Evolutionary conservation across 2,888 invertebrate species (phyloP), one percentile per base, ranked within the genome.

Genomic region (Trimorus sp.): DNA sequence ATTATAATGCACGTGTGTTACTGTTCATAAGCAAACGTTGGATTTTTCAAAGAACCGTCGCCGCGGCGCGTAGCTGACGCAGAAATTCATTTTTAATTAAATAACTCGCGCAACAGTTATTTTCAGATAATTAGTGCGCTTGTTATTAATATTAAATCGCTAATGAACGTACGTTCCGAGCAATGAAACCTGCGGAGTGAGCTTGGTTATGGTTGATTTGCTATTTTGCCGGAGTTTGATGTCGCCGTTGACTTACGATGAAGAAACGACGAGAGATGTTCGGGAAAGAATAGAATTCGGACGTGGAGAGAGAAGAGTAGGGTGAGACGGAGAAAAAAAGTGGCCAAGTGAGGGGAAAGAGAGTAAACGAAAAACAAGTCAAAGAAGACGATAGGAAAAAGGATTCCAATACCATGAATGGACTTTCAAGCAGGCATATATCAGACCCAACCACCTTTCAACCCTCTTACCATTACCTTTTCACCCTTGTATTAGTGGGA

Each of bases 341-440:
- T n/a, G 14, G 15, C 12, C 38, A 58, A 56, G 15, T 49, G 53
- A 53, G 15, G 4, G 7, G 8, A 37, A 36, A 37, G 12, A 56
- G 36, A 37, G 56, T 37, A 37, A 56, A 37, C 56, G 37, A 53
- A 62, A 45, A 65, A 63, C 58, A 74, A 58, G 26, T 63, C 38
- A 36, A 65, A 74, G 65, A 76, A 36, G 51, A 65, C 58, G 53
- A 62, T 49, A 69, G 66, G 36, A 74, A 76, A 60, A 73, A 62
- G 73, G 76, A 80, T 86, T 90, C 88, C 89, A 91, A 90, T 91
- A 90, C 87, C 89, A 87, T 84, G 91, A 90, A 91, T 91, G 91
- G 91, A 91, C 91, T 91, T 91, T 90, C 90, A 91, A 91, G 90
- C 87, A 91, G 91, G 89, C 89, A 89, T 90, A 88, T 85, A 91